Conservation (phyloP, 2,113 vertebrate genomes). For the Xenotilapia caudafasciata region DNA sequence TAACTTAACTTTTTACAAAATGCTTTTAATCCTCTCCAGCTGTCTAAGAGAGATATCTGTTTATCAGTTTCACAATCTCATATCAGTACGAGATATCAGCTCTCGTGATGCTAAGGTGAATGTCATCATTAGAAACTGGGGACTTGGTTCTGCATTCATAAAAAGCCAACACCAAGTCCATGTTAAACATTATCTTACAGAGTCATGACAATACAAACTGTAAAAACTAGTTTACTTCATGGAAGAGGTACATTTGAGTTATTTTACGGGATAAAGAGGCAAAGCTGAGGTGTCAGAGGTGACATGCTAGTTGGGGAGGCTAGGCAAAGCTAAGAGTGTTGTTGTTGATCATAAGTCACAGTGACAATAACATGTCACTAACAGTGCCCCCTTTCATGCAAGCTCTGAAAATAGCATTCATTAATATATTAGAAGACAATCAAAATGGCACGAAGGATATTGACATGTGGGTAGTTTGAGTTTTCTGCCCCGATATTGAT, state of each 20-base stretch:
- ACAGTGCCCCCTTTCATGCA: background rate
- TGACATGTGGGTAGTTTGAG: background rate
- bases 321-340: background rate
- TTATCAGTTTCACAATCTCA: background rate
- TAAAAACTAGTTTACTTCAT: background rate
- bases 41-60: background rate
- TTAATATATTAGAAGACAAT: background rate
- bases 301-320: background rate
- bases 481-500: background rate
- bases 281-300: background rate
- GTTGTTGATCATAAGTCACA: background rate
- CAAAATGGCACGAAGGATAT: background rate
- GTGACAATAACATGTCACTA: background rate
- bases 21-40: background rate
- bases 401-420: background rate
- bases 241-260: background rate
- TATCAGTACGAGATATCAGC: background rate
- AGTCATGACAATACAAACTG: background rate
- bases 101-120: background rate
- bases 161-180: background rate
- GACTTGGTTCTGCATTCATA: background rate
- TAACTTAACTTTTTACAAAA: background rate
- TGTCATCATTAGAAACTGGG: conserved; percentile 16
- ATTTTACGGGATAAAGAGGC: background rate
- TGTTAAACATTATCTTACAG: background rate